These are phyloP conservation scores for Fissipunctia ypsillon DNA, from an alignment of 2,888 invertebrate species.

Conservation along the genomic window DNA sequence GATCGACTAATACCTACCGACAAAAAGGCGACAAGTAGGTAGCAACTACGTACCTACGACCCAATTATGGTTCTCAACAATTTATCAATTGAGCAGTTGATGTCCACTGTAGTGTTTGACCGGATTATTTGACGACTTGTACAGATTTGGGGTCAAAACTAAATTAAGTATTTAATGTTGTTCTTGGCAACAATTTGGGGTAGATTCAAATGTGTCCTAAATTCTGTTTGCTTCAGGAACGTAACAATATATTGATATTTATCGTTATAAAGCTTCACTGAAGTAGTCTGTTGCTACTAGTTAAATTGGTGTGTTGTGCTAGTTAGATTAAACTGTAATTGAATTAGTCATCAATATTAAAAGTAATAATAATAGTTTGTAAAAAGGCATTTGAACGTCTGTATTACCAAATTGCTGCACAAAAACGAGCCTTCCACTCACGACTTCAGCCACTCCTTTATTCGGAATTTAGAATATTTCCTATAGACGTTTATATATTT, in stretches of 20 bases:
- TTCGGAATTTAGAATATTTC: constrained; percentile 26
- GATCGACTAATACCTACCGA: constrained; percentile 12
- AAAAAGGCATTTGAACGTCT: background rate
- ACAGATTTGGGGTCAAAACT: constrained; percentile 37
- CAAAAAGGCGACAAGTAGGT: constrained; percentile 45
- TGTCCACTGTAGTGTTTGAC: constrained; percentile 47
- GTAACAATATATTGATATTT: background rate
- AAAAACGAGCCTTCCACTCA: constrained; percentile 11
- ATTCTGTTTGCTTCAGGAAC: constrained; percentile 26
- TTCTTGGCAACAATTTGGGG: constrained; percentile 29
- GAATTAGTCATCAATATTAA: background rate
- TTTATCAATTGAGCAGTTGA: constrained; percentile 53
- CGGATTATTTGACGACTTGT: constrained; percentile 41
- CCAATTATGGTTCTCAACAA: constrained; percentile 44
- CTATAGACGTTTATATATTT: too few relatives aligned
- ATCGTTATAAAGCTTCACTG: background rate
- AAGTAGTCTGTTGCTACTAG: constrained; percentile 2
- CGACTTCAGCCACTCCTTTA: constrained; percentile 24
- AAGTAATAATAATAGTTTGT: background rate
- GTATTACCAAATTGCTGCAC: constrained; percentile 9
- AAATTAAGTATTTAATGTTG: constrained; percentile 42
- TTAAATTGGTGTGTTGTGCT: too few relatives aligned
- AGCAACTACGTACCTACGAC: constrained; percentile 32
- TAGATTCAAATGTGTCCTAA: constrained; percentile 24
- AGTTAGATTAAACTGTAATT: background rate